phyloP scores from a whole-genome alignment of 2,888 invertebrate species.

The Eupithecia vulgata region DNA sequence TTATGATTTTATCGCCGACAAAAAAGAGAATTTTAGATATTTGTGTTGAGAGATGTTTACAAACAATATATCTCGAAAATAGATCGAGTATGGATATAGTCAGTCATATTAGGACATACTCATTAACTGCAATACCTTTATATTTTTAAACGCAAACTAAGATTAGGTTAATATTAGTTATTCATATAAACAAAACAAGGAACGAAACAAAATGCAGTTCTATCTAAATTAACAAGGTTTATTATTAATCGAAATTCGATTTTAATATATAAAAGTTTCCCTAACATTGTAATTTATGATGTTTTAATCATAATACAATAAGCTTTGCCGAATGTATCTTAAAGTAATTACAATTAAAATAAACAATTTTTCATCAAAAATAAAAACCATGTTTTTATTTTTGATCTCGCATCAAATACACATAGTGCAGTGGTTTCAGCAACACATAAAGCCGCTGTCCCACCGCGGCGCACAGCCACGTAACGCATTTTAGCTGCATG shows the following conservation, averaged over 20 bases:
- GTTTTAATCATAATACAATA: not conserved
- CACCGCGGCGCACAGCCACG: too few relatives aligned
- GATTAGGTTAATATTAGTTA: not conserved
- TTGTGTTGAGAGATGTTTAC: too few relatives aligned
- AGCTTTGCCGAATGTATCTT: slow-evolving; percentile 15
- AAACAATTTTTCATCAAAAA: slow-evolving; percentile 2
- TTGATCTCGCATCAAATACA: not conserved
- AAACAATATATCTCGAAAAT: too few relatives aligned
- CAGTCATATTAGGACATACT: not conserved
- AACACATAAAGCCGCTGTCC: not conserved
- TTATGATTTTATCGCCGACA: too few relatives aligned
- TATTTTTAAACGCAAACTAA: not conserved
- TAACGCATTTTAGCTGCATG: too few relatives aligned
- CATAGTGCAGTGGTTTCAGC: not conserved
- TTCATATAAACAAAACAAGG: not conserved
- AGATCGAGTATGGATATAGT: too few relatives aligned
- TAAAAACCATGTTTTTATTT: slow-evolving; percentile 26
- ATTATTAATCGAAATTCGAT: slow-evolving; percentile 5
- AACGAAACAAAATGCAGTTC: not conserved
- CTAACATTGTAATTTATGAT: not conserved
- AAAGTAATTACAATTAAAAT: slow-evolving; percentile 7
- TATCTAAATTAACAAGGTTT: not conserved
- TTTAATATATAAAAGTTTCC: not conserved
- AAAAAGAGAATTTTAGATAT: too few relatives aligned
- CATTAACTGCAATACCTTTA: too few relatives aligned